phyloP scores from a whole-genome alignment of 2,888 invertebrate species.

The Lithosia quadra region DNA sequence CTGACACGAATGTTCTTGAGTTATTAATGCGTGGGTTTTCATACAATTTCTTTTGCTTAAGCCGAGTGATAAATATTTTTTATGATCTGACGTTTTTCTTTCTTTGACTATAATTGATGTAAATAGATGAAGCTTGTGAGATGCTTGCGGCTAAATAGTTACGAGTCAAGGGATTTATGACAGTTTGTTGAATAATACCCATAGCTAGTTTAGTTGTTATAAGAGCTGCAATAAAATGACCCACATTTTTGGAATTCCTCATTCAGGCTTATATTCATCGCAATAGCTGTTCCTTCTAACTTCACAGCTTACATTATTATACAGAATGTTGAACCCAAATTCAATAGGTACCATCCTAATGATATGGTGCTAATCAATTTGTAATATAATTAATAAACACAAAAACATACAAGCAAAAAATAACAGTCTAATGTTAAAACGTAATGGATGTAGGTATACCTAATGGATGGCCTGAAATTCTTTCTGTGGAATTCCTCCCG shows the following conservation, averaged over 20 bases:
- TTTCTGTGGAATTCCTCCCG: too few species aligned
- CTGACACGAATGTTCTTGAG: conserved; percentile 31
- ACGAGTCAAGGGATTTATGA: conserved; percentile 24
- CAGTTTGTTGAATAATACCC: conserved; percentile 5
- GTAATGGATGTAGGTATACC: too few species aligned
- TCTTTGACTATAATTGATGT: conserved; percentile 28
- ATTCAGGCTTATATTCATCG: too few species aligned
- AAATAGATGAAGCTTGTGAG: conserved; percentile 22
- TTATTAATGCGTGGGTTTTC: conserved; percentile 48
- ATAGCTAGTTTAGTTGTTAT: conserved; percentile 12
- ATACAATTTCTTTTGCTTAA: conserved; percentile 38
- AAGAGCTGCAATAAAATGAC: conserved; percentile 6
- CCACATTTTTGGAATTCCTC: conserved; percentile 11
- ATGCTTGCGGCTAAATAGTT: conserved; percentile 26
- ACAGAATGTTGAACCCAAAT: too few species aligned
- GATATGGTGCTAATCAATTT: too few species aligned
- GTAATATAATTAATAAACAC: too few species aligned
- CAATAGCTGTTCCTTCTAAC: too few species aligned
- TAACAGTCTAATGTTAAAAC: too few species aligned
- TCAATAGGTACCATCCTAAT: too few species aligned
- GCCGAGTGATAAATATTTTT: conserved; percentile 33
- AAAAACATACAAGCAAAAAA: too few species aligned
- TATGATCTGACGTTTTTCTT: conserved; percentile 28
- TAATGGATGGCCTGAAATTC: too few species aligned
- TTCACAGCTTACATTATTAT: too few species aligned